These are phyloP conservation scores for Ctena decussata DNA, from an alignment of 2,888 invertebrate genomes.

Conservation along the genomic window DNA sequence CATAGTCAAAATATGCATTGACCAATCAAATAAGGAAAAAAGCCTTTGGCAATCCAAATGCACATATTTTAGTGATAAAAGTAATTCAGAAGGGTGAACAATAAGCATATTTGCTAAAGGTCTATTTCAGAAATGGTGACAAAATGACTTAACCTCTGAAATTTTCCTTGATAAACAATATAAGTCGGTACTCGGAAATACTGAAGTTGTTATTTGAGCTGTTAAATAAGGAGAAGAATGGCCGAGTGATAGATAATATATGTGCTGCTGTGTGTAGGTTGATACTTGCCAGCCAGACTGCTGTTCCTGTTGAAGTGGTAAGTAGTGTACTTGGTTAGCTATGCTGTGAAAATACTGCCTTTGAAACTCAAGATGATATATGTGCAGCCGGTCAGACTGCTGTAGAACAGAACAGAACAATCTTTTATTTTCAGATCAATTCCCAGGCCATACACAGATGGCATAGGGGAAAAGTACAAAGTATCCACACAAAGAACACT, in stretches of 20 bases:
- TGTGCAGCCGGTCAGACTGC: conserved; percentile 89
- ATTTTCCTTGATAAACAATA: neutral
- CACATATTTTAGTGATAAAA: too few species aligned
- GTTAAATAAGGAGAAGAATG: conserved; percentile 90
- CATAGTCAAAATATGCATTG: too few species aligned
- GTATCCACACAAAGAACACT: too few species aligned
- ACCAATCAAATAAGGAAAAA: too few species aligned
- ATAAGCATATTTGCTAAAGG: too few species aligned
- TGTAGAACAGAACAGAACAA: neutral
- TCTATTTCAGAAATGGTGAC: too few species aligned
- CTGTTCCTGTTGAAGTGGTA: conserved; percentile 91
- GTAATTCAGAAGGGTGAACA: too few species aligned
- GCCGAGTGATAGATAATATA: conserved; percentile 92
- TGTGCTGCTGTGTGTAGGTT: conserved; percentile 93
- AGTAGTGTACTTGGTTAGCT: too few species aligned
- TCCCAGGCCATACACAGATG: too few species aligned
- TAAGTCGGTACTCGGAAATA: conserved; percentile 90
- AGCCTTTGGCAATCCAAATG: too few species aligned
- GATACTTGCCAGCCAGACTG: conserved; percentile 90
- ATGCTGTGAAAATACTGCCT: conserved; percentile 90
- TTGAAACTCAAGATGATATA: conserved; percentile 92
- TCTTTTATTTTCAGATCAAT: too few species aligned
- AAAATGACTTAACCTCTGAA: neutral
- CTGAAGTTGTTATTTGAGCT: conserved; percentile 90
- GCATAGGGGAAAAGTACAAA: too few species aligned